Evolutionary conservation across 1,140 invertebrate genomes (phyloP), one percentile per base, ranked within the genome.

Genomic region (Dreissena polymorpha): DNA sequence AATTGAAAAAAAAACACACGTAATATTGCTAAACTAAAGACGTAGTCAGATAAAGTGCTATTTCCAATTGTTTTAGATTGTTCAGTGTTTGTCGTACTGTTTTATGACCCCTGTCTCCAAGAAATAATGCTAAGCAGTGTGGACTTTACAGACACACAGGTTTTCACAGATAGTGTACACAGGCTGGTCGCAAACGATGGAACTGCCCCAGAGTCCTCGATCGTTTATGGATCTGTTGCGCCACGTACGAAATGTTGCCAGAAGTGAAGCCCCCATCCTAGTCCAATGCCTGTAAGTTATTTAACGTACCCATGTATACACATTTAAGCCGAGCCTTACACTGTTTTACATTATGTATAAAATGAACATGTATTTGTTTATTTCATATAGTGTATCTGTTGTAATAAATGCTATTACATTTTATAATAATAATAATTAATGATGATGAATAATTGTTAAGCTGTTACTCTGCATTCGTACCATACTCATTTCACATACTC

Each of bases 231-330:
- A 73, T 7, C 29, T 73, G 13, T 21, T 73, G 21, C 71, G 60
- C 25, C 16, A 60, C 55, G 51, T 73, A 57, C 51, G 55, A 57
- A 18, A 27, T 23, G n/a, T 12, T 14, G 55, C 8, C 14, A 55
- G 51, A 23, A n/a, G 29, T 12, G 50, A 27, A 13, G 71, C 25
- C 21, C 71, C 71, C 25, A 27, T 73, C 1, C 14, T 73, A 57
- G 71, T 29, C 18, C 71, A 73, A 23, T 73, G 71, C 51, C 13
- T 57, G 71, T 73, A 27, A 73, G 71, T 73, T 25, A 25, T 16
- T 39, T 39, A 39, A 5, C n/a, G n/a, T n/a, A n/a, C n/a, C n/a
- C n/a, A 5, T 39, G 39, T 18, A 23, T 6, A 23, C 6, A 10
- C 10, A 10, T 63, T 63, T n/a, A n/a, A 23, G 18, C 10, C 10